Conservation (phyloP, 2,113 vertebrate genomes). For the Mobula hypostoma region DNA sequence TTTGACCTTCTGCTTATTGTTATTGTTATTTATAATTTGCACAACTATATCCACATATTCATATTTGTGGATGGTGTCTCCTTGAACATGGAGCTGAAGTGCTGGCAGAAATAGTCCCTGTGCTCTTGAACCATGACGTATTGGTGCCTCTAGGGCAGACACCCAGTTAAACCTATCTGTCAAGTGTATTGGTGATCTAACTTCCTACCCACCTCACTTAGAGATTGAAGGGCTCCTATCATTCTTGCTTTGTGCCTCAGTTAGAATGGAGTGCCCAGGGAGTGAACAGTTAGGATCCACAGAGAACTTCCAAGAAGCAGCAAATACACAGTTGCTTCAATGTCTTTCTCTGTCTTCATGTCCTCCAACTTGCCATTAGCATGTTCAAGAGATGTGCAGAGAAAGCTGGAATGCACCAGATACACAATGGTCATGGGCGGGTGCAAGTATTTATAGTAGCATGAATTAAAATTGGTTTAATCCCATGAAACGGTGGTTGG, state of each 20-base stretch:
- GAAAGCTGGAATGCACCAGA: background rate
- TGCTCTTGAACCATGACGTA: background rate
- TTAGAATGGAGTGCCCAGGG: background rate
- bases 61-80: background rate
- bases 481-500: background rate
- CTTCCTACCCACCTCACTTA: background rate
- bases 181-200: background rate
- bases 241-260: background rate
- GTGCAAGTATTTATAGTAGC: background rate
- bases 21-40: background rate
- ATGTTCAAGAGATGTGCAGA: background rate
- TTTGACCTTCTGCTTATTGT: background rate
- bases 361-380: background rate
- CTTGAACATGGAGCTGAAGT: background rate
- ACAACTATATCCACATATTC: background rate
- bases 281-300: background rate
- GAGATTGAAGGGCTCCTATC: background rate
- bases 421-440: background rate
- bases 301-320: background rate
- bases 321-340: background rate
- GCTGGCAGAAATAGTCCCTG: background rate
- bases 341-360: background rate
- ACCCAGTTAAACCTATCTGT: background rate
- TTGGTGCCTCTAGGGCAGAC: background rate
- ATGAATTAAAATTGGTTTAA: background rate